Evolutionary conservation across 2,797 vertebrate genomes (phyloP).

Genomic region (Anabas testudineus): DNA sequence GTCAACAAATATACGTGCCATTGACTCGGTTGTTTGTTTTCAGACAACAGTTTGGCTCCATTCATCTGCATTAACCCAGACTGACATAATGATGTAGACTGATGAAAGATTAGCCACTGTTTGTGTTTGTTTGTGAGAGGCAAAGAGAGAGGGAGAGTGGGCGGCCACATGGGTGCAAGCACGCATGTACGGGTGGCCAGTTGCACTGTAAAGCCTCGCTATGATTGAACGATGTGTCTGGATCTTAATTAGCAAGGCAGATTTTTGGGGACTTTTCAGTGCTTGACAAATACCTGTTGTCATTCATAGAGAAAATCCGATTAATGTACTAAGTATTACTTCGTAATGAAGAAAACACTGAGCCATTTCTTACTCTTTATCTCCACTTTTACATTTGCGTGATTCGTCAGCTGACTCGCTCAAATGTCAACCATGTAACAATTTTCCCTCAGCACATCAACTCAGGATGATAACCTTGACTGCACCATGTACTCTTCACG

Average conservation of each 20-base stretch:
- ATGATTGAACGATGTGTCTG: background rate
- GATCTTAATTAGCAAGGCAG: slow-evolving; percentile 8
- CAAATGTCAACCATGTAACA: slow-evolving; percentile 34
- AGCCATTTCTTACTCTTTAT: background rate
- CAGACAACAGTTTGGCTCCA: slow-evolving; percentile 55
- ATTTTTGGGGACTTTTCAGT: slow-evolving; percentile 1
- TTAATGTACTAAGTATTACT: too few species aligned
- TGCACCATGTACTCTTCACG: slow-evolving; percentile 19
- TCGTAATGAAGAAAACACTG: background rate
- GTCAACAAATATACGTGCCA: slow-evolving; percentile 37
- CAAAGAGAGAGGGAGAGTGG: background rate
- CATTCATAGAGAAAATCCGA: background rate
- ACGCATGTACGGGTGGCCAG: slow-evolving; percentile 5
- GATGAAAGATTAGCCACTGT: slow-evolving; percentile 25
- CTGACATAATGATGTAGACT: slow-evolving; percentile 47
- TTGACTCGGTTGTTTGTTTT: slow-evolving; percentile 48
- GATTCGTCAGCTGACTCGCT: background rate
- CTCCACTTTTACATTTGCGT: background rate
- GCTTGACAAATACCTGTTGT: slow-evolving; percentile 10
- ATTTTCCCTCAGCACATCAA: slow-evolving; percentile 17
- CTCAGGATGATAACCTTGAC: slow-evolving; percentile 28
- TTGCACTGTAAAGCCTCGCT: background rate
- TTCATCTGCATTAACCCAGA: slow-evolving; percentile 54
- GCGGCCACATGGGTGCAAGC: slow-evolving; percentile 1
- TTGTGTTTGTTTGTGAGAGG: slow-evolving; percentile 15